These are phyloP conservation scores for Tenthredo scrophulariae DNA, from an alignment of 2,888 invertebrate species.

Conservation along the genomic window DNA sequence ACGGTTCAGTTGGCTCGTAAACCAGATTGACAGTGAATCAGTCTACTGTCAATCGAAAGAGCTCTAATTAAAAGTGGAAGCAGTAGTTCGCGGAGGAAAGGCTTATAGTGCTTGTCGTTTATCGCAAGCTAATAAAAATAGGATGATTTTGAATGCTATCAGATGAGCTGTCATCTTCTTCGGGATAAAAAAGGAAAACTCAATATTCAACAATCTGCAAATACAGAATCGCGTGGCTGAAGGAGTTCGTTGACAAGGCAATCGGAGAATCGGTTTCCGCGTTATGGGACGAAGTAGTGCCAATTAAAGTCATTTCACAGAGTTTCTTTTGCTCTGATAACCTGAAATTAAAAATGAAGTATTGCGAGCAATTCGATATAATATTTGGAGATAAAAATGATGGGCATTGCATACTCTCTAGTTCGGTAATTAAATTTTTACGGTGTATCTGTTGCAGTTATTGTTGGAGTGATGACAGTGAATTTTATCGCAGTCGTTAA, in stretches of 20 bases:
- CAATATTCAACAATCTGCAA: background rate
- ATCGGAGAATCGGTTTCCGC: slow-evolving; percentile 10
- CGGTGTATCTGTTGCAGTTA: background rate
- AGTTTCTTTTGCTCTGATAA: background rate
- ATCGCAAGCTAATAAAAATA: background rate
- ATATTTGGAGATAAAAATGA: background rate
- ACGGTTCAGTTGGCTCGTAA: slow-evolving; percentile 35
- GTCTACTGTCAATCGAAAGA: slow-evolving; percentile 13
- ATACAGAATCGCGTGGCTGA: background rate
- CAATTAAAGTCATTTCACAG: background rate
- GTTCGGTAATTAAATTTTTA: background rate
- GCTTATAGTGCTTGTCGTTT: background rate
- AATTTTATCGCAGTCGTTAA: background rate
- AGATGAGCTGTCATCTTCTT: background rate
- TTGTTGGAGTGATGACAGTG: background rate
- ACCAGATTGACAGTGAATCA: slow-evolving; percentile 20
- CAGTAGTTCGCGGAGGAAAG: background rate
- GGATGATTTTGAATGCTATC: background rate
- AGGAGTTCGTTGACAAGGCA: slow-evolving; percentile 18
- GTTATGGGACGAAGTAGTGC: background rate
- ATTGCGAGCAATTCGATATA: background rate
- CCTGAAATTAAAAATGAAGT: background rate
- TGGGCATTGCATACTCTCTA: too few relatives aligned
- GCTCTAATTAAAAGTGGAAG: slow-evolving; percentile 22
- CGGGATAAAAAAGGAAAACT: background rate